These are phyloP conservation scores for Mystacides longicornis DNA, from an alignment of 2,888 invertebrate species.

Conservation along the genomic window DNA sequence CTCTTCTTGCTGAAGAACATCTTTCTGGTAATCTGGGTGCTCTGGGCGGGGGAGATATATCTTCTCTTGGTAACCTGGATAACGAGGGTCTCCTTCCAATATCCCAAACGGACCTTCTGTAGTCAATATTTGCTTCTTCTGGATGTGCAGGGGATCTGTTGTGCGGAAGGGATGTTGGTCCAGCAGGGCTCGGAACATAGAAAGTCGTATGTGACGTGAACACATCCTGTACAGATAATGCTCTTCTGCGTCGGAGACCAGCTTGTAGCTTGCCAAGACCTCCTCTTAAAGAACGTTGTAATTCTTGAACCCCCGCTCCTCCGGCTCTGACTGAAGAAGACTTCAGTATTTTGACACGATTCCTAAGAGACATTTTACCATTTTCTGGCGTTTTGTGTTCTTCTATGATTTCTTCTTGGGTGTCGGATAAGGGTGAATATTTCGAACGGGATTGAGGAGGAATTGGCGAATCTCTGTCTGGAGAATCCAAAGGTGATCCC, in stretches of 20 bases:
- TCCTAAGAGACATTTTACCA: slow-evolving; percentile 44
- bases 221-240: slow-evolving; percentile 63
- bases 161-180: slow-evolving; percentile 29
- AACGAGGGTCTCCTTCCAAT: slow-evolving; percentile 19
- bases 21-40: slow-evolving; percentile 21
- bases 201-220: slow-evolving; percentile 57
- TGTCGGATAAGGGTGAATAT: slow-evolving; percentile 23
- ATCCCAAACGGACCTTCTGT: slow-evolving; percentile 25
- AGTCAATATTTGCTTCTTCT: slow-evolving; percentile 25
- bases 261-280: slow-evolving; percentile 65
- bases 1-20: slow-evolving; percentile 21
- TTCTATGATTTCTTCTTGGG: slow-evolving; percentile 30
- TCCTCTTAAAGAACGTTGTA: slow-evolving; percentile 48
- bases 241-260: slow-evolving; percentile 57
- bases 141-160: slow-evolving; percentile 26
- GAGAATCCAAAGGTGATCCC: slow-evolving; percentile 46
- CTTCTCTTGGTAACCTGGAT: slow-evolving; percentile 11
- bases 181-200: slow-evolving; percentile 59
- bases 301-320: slow-evolving; percentile 55
- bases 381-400: slow-evolving; percentile 45
- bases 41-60: slow-evolving; percentile 20
- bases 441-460: slow-evolving; percentile 43
- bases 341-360: slow-evolving; percentile 46
- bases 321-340: slow-evolving; percentile 42
- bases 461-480: slow-evolving; percentile 46